Percentiles rank a stretch among this genome's conserved stretches.
Conservation (phyloP, 2,888 invertebrate species). For the Hirudinaria manillensis region DNA sequence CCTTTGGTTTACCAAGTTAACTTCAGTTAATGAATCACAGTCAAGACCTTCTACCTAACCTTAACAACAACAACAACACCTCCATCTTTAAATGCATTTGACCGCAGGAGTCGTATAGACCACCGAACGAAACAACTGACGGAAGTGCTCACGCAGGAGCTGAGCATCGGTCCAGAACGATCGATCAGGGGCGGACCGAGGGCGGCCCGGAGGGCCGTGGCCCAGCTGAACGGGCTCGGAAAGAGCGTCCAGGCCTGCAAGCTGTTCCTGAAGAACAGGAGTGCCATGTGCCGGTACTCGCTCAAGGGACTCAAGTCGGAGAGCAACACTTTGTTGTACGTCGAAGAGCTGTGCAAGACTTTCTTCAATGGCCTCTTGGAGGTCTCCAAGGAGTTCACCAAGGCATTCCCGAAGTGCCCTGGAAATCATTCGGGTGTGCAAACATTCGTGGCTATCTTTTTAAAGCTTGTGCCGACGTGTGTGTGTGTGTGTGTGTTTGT, state of each 20-base stretch:
- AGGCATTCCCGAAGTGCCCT: slow-evolving; percentile 73
- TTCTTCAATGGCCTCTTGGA: slow-evolving; percentile 76
- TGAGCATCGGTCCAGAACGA: slow-evolving; percentile 81
- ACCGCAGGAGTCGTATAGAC: slow-evolving; percentile 49
- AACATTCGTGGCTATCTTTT: not conserved
- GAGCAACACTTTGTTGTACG: slow-evolving; percentile 65
- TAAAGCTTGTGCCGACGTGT: not conserved
- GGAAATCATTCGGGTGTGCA: slow-evolving; percentile 56
- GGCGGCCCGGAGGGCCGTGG: slow-evolving; percentile 75
- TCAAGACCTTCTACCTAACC: too few species aligned
- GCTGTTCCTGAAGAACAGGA: slow-evolving; percentile 73
- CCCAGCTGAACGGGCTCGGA: slow-evolving; percentile 73
- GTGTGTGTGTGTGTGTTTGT: too few species aligned
- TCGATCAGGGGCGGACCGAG: slow-evolving; percentile 79
- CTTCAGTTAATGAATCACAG: not conserved
- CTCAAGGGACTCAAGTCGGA: slow-evolving; percentile 65
- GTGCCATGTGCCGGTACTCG: slow-evolving; percentile 73
- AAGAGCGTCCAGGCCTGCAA: slow-evolving; percentile 70
- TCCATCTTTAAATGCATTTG: not conserved
- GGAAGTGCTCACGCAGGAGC: slow-evolving; percentile 79
- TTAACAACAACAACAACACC: too few species aligned
- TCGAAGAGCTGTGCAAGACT: slow-evolving; percentile 69
- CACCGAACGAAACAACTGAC: slow-evolving; percentile 62
- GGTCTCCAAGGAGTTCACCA: slow-evolving; percentile 69
- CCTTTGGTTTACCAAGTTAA: not conserved